A percentile compares a stretch with the other conserved stretches of the same genome.
Evolutionary conservation across 2,797 vertebrate species (phyloP).

Genomic region (Spondyliosoma cantharus): DNA sequence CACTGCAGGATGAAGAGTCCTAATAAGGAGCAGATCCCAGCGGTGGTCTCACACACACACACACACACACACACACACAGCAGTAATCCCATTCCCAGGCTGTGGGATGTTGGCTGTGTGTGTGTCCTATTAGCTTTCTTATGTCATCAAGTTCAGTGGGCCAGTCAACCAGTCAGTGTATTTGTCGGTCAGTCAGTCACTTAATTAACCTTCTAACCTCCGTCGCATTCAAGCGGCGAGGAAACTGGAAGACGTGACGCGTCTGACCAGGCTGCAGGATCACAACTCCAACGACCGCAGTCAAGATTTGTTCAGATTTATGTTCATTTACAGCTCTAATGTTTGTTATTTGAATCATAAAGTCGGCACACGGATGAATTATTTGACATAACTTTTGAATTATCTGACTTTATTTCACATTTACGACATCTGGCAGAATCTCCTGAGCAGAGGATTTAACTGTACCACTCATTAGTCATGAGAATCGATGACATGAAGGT

Average conservation of each 20-base stretch:
- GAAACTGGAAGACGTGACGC: neutral
- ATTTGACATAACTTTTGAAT: neutral
- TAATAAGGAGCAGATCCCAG: conserved; percentile 69
- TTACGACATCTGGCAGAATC: neutral
- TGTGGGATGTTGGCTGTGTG: conserved; percentile 22
- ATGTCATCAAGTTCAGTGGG: conserved; percentile 50
- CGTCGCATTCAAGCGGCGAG: neutral
- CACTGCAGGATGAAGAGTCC: conserved; percentile 54
- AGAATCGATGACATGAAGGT: neutral
- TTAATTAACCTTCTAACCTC: conserved; percentile 28
- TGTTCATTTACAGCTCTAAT: too few species aligned
- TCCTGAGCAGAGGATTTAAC: neutral
- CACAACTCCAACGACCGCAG: neutral
- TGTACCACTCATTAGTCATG: neutral
- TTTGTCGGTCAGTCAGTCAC: conserved; percentile 39
- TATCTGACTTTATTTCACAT: neutral
- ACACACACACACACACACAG: conserved; percentile 27
- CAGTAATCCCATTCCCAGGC: conserved; percentile 50
- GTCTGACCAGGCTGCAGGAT: neutral
- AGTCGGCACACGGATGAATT: neutral
- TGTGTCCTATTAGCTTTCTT: conserved; percentile 50
- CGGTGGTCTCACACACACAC: conserved; percentile 9
- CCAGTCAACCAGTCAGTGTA: conserved; percentile 35
- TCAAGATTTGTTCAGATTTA: neutral
- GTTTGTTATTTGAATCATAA: too few species aligned